These are phyloP conservation scores for Lysandra coridon DNA, from an alignment of 2,888 invertebrate species.

Conservation along the genomic window DNA sequence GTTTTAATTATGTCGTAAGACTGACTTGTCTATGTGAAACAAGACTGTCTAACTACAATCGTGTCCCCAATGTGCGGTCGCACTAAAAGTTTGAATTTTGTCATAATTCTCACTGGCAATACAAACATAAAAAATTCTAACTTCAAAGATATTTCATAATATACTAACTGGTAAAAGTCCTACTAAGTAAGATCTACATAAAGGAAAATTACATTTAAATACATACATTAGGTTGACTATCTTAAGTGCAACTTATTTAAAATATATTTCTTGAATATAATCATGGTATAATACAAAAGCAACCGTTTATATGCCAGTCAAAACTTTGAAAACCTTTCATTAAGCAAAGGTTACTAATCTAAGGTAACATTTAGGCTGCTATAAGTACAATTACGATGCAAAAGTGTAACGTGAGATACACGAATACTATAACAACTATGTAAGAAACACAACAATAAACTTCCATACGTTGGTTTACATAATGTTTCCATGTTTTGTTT, in stretches of 20 bases:
- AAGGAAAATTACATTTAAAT: background rate
- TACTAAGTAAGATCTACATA: no score
- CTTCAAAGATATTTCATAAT: no score
- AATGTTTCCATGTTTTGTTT: slow-evolving; percentile 14
- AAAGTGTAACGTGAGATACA: slow-evolving; percentile 9
- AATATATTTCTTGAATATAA: background rate
- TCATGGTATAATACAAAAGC: background rate
- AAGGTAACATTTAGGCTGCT: background rate
- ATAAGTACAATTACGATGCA: background rate
- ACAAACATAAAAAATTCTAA: no score
- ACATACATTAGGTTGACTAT: background rate
- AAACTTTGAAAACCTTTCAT: slow-evolving; percentile 9
- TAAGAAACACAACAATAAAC: slow-evolving; percentile 13
- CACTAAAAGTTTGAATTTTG: no score
- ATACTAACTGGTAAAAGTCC: no score
- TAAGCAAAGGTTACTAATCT: background rate
- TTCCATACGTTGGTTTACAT: background rate
- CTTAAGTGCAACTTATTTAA: no score
- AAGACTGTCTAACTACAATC: no score
- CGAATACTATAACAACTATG: background rate
- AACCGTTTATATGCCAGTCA: background rate
- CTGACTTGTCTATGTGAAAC: no score
- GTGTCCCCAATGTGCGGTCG: no score
- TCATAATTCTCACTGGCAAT: no score
- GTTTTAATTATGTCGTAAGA: no score